Percentiles rank a stretch among this genome's conserved stretches.
phyloP scores from a whole-genome alignment of 2,113 vertebrate species.

The Tympanuchus pallidicinctus region DNA sequence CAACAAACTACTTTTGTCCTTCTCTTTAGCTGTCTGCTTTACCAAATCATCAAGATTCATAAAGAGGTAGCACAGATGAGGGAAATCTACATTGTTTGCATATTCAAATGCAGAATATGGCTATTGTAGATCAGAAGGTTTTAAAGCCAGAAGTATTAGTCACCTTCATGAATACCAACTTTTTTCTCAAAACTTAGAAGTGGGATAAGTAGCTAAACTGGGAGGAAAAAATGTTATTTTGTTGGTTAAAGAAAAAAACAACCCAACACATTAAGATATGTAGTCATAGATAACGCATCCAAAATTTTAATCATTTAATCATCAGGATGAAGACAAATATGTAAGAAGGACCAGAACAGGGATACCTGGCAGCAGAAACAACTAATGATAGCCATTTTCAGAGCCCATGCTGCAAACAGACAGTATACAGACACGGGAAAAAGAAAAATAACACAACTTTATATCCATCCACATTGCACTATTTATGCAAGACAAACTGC shows the following conservation, averaged over 20 bases:
- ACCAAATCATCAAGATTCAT: background rate
- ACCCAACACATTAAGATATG: background rate
- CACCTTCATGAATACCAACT: background rate
- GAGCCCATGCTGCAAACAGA: background rate
- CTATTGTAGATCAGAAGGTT: background rate
- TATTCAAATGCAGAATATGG: background rate
- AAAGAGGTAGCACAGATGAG: background rate
- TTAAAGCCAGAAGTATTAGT: background rate
- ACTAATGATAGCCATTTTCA: background rate
- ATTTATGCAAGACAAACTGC: background rate
- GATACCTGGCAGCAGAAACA: background rate
- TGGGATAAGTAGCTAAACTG: background rate
- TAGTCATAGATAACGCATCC: background rate
- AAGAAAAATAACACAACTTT: background rate
- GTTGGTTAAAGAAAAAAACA: background rate
- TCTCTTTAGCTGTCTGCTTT: background rate
- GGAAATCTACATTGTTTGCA: background rate
- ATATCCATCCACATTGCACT: background rate
- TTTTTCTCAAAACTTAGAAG: background rate
- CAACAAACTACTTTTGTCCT: background rate
- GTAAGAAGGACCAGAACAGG: background rate
- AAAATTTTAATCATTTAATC: background rate
- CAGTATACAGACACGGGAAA: background rate
- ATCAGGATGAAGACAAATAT: background rate
- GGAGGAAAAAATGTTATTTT: background rate